Base-by-base conservation (phyloP, 2,888 invertebrate species). In the Anagyrus pseudococci region DNA sequence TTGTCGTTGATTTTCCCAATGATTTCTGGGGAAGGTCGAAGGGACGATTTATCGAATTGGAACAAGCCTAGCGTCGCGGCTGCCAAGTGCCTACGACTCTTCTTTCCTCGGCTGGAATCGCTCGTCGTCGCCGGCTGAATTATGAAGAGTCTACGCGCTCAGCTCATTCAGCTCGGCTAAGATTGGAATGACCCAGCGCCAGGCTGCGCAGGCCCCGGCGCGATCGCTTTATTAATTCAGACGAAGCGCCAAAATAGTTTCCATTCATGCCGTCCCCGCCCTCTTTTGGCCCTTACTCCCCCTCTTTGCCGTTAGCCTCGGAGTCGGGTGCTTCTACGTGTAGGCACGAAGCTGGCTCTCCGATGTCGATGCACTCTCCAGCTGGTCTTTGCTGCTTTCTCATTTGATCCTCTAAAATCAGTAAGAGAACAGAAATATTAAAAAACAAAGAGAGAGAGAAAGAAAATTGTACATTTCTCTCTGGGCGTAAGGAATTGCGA, bases 181-280 rank as follows among this genome's bases (percentile, higher is more conserved):
- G 60, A 65, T 62, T 62, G 60, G 57, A 49, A 62, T 52, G 33
- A 37, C 65, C 37, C 47, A 20, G 43, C 43, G 7, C 13, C 19
- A 17, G 17, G 17, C 43, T 43, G 4, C 17, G 6, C 43, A 17
- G 43, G 43, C 19, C n/a, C 13, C 4, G 15, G 33, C 15, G 57
- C 33, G 60, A 65, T 55, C 41, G 50, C 44, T 44, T 62, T 56
- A 62, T 37, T 62, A 58, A 59, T 66, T 62, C 58, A 66, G 20
- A 33, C 46, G 43, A 43, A 19, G 2, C 41, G 48, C 53, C 48
- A 29, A 62, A 59, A 62, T 59, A 62, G 56, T 56, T 55, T 40
- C 53, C 56, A 48, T 59, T 66, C 58, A 61, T 56, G 48, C 8
- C 40, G 25, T 15, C 19, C 33, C 43, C 4, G 10, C n/a, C n/a